Base-by-base conservation (phyloP, 2,797 vertebrate genomes). In the Nannoperca australis region DNA sequence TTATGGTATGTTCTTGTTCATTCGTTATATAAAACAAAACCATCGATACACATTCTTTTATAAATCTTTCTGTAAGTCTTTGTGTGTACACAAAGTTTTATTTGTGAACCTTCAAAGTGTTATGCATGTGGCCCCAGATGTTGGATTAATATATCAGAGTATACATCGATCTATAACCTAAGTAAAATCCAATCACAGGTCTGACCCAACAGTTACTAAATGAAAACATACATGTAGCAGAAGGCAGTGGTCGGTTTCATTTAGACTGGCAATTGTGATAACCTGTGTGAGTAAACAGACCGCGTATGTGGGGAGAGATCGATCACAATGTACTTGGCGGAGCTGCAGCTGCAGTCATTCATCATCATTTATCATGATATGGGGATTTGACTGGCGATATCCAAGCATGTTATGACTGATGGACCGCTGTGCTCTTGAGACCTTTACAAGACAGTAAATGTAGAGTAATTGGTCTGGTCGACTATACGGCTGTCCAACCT, bases 371-470 rank as follows among this genome's bases (percentile, higher is more conserved):
- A 76, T 80, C 81, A 68, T 5, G 14, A 79, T 61, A 51, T 24
- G 40, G 64, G 63, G 58, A 81, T 72, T 54, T 75, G 50, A 78
- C 68, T 69, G 71, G 50, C 55, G 65, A 81, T 67, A 77, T 71
- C 68, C 42, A 40, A 66, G 58, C 77, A 72, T 61, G 69, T 73
- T 82, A 69, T 85, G 89, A 85, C 76, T 82, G 77, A 92, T 85
- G 70, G 69, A 71, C 67, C 8, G 1, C 63, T 24, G 49, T 0
- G 53, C 76, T 83, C 77, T 17, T 20, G 34, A 76, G 83, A 89
- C 91, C 88, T 90, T 90, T 82, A 76, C 62, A 38, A 84, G 75
- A 79, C 51, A 65, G 61, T 68, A 75, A 79, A 73, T 63, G 84
- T 32, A 58, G 69, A 82, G 70, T 59, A 75, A 87, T 83, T 53